phyloP scores from a whole-genome alignment of 2,797 vertebrate species.

The Parauchenoglanis punctatus region DNA sequence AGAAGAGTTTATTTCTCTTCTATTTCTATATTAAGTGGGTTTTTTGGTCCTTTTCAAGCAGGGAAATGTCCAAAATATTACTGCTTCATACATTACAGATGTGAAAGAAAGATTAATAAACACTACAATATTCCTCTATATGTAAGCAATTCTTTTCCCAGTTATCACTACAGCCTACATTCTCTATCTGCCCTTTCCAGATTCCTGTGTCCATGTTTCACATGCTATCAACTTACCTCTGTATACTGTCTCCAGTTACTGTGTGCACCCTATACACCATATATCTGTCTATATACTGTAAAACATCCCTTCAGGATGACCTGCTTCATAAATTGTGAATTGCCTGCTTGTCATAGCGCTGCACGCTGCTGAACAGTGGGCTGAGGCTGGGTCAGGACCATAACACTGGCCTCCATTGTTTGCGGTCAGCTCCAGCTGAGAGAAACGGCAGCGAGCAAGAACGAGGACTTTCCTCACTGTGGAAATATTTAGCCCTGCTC shows the following conservation, averaged over 20 bases:
- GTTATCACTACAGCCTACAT: neutral
- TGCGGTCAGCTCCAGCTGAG: constrained; percentile 35
- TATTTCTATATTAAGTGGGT: neutral
- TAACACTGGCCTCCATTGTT: constrained; percentile 40
- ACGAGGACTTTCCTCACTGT: constrained; percentile 38
- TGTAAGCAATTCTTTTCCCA: neutral
- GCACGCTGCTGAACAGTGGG: constrained; percentile 15
- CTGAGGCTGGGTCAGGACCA: constrained; percentile 18
- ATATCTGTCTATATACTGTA: constrained; percentile 12
- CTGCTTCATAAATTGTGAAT: constrained; percentile 27
- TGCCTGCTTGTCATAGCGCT: constrained; percentile 17
- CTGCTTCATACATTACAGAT: neutral
- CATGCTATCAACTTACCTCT: neutral
- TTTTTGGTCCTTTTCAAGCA: neutral
- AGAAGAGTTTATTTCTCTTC: neutral
- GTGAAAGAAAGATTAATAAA: neutral
- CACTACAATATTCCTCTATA: neutral
- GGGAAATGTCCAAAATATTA: neutral
- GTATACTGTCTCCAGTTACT: neutral
- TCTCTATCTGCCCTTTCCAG: neutral
- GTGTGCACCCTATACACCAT: neutral
- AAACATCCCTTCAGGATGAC: constrained; percentile 6
- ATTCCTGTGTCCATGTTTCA: neutral
- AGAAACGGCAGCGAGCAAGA: constrained; percentile 11
- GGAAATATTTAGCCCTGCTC: constrained; percentile 46